Percentiles rank a stretch among this genome's conserved stretches.
These are phyloP conservation scores for Zootermopsis nevadensis DNA, from an alignment of 2,888 invertebrate genomes.

Conservation along the genomic window DNA sequence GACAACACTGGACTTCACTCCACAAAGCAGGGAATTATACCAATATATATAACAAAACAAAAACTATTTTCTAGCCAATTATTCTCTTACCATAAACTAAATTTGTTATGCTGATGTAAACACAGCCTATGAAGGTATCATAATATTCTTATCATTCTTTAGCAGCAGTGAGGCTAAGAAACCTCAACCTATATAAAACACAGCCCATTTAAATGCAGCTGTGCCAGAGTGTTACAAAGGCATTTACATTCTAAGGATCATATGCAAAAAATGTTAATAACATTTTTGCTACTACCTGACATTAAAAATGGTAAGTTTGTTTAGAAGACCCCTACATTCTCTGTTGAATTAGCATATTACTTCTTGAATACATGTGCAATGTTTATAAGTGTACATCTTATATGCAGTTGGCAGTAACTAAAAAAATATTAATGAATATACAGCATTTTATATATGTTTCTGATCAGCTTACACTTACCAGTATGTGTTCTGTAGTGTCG, in stretches of 20 bases:
- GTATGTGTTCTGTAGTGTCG: constrained; percentile 43
- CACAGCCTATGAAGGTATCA: too few species aligned
- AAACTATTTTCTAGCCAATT: neutral
- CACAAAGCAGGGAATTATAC: too few species aligned
- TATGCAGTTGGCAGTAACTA: neutral
- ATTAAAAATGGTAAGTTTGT: neutral
- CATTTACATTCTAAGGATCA: too few species aligned
- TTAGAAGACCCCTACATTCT: neutral
- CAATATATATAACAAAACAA: too few species aligned
- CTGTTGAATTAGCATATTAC: neutral
- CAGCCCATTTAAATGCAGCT: too few species aligned
- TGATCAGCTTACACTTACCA: neutral
- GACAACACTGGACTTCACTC: neutral
- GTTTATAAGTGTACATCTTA: too few species aligned
- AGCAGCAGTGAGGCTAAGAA: too few species aligned
- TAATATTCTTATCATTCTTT: too few species aligned
- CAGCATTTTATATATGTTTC: neutral
- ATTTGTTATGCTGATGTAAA: too few species aligned
- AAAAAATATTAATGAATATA: neutral
- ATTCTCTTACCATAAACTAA: neutral
- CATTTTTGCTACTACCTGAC: neutral
- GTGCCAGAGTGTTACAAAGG: too few species aligned
- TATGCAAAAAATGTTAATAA: neutral
- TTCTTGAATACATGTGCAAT: neutral
- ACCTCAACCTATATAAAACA: too few species aligned